Conservation (phyloP, 2,113 vertebrate species). For the Ifrita kowaldi region DNA sequence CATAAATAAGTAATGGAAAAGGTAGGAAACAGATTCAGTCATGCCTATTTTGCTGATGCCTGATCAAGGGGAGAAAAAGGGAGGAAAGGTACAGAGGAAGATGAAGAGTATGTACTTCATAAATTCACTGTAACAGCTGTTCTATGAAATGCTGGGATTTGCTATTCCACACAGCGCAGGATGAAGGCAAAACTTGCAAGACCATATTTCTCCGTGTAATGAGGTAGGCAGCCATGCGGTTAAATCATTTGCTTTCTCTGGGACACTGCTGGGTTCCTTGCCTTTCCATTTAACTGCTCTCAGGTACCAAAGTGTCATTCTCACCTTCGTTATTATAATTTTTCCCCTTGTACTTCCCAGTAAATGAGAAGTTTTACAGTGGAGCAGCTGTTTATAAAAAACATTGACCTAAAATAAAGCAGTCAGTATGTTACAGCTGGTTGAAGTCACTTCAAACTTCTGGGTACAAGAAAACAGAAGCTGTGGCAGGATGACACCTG, state of each 20-base stretch:
- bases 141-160: not conserved
- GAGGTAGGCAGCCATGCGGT: conserved; percentile 5
- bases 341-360: not conserved
- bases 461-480: not conserved
- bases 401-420: not conserved
- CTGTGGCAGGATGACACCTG: fast-evolving
- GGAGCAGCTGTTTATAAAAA: not conserved
- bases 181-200: not conserved
- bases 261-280: not conserved
- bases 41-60: conserved; percentile 7
- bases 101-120: not conserved
- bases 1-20: conserved; percentile 60
- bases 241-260: conserved; percentile 33
- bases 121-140: conserved; percentile 2
- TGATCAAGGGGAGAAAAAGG: not conserved
- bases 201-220: conserved; percentile 15
- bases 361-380: not conserved
- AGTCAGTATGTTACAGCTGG: not conserved
- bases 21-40: not conserved
- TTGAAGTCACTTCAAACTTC: not conserved
- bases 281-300: not conserved
- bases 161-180: not conserved
- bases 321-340: not conserved
- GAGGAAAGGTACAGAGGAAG: not conserved
- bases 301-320: not conserved